Percentiles rank a stretch among this genome's conserved stretches.
phyloP scores from a whole-genome alignment of 1,140 invertebrate genomes.

The Zaprionus camerounensis region DNA sequence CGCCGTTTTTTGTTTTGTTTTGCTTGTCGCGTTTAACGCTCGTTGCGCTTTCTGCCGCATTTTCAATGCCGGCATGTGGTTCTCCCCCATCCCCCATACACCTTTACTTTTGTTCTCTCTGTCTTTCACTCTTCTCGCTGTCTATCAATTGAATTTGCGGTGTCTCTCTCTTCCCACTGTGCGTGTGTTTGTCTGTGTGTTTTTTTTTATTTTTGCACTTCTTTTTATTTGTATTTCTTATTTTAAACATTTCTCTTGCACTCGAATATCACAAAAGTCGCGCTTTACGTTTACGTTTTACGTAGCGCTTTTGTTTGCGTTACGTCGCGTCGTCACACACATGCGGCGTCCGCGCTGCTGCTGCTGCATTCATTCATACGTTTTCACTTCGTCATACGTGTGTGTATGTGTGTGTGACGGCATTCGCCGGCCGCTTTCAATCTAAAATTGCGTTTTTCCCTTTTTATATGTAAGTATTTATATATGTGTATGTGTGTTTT shows the following conservation, averaged over 20 bases:
- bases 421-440: slow-evolving; percentile 45
- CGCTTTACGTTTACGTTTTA: slow-evolving; percentile 54
- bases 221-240: slow-evolving; percentile 17
- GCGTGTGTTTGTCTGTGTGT: slow-evolving; percentile 34
- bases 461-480: slow-evolving; percentile 37
- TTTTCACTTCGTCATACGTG: slow-evolving; percentile 55
- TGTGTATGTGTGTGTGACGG: slow-evolving; percentile 4
- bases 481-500: slow-evolving; percentile 37
- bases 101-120: slow-evolving; percentile 6
- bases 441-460: slow-evolving; percentile 70
- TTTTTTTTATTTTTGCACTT: slow-evolving; percentile 37
- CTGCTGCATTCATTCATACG: slow-evolving; percentile 65
- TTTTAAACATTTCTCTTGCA: slow-evolving; percentile 41
- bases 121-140: slow-evolving; percentile 31
- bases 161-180: neutral
- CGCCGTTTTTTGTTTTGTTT: slow-evolving; percentile 61
- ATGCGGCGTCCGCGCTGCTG: neutral
- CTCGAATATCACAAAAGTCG: slow-evolving; percentile 70
- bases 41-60: slow-evolving; percentile 48
- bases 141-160: slow-evolving; percentile 70
- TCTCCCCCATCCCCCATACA: slow-evolving; percentile 26
- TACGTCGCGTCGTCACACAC: slow-evolving; percentile 44
- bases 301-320: slow-evolving; percentile 50
- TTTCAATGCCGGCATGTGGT: slow-evolving; percentile 48
- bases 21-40: slow-evolving; percentile 65